Evolutionary conservation across 2,113 vertebrate genomes (phyloP), one percentile per base, ranked within the genome.

Genomic region (Anhinga anhinga): DNA sequence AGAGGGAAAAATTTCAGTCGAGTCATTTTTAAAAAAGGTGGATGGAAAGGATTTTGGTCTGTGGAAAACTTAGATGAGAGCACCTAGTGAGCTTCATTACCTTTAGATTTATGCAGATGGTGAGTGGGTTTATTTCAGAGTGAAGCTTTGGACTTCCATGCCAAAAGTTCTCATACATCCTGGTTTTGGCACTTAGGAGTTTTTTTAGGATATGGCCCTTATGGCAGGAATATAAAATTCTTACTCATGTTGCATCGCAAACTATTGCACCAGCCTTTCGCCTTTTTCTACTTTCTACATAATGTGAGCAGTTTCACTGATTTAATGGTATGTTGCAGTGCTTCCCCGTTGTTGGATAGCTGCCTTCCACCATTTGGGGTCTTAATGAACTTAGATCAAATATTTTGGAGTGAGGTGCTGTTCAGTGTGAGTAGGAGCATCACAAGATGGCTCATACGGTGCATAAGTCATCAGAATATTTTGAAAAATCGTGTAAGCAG

Each of bases 21-120:
- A 42, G 18, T 25, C 2, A 9, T 45, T 67, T 63, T 69, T n/a
- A 1, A 32, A 73, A 59, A 49, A 76, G 9, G 52, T 26, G 29
- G 11, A 45, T 45, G 6, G 34, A 42, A 71, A 87, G 34, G 13
- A 73, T 91, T 88, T 83, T 66, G 12, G 9, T 81, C 62, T 86
- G 10, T 76, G 38, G 74, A 77, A 93, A 91, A 74, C 21, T 45
- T 74, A 89, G n/a, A 71, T 59, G 59, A 84, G 61, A 86, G 38
- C 72, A 96, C 93, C 91, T 94, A 83, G 86, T 84, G 72, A 97
- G 90, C 69, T 92, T 92, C 53, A 21, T 90, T 96, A 96, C 93
- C 96, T 97, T 94, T 66, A 82, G 72, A 82, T 65, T 91, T 84
- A 67, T 78, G 81, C 96, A 97, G 94, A 95, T 96, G 96, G 91